A percentile compares a stretch with the other conserved stretches of the same genome.
phyloP scores from a whole-genome alignment of 2,113 vertebrate genomes.

The Pundamilia nyererei region DNA sequence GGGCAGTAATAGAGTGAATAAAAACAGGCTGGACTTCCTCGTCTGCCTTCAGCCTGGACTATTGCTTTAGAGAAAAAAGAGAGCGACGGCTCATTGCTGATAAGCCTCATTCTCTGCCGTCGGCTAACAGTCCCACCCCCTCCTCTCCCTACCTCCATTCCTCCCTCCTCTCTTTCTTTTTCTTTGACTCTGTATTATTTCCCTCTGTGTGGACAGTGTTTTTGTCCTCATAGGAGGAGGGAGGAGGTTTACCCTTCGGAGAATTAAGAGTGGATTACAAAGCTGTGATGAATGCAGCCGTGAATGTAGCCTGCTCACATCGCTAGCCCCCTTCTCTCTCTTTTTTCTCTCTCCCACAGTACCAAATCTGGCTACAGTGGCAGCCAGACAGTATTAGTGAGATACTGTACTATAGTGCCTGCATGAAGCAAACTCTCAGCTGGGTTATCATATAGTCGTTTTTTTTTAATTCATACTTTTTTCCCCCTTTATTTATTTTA shows the following conservation, averaged over 20 bases:
- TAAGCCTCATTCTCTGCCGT: constrained; percentile 55
- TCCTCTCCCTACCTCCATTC: not conserved
- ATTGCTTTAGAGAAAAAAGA: constrained; percentile 1
- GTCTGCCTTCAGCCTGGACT: constrained; percentile 7
- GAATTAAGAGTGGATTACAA: constrained; percentile 53
- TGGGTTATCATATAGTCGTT: not conserved
- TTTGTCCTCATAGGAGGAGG: constrained; percentile 8
- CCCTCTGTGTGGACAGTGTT: constrained; percentile 26
- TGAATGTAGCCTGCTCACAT: constrained; percentile 37
- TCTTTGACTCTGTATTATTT: constrained; percentile 48
- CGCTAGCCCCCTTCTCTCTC: not conserved
- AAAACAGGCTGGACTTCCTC: constrained; percentile 1
- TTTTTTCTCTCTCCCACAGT: not conserved
- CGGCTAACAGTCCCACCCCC: constrained; percentile 24
- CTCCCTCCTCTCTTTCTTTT: not conserved
- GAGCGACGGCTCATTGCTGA: constrained; percentile 46
- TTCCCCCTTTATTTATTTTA: not conserved
- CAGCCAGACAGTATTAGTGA: not conserved
- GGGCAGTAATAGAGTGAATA: not conserved
- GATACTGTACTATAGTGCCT: not conserved
- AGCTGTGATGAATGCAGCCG: constrained; percentile 37
- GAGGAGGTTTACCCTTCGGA: not conserved
- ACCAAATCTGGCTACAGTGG: not conserved
- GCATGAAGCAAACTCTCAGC: not conserved
- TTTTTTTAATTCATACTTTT: not conserved